Conservation (phyloP, 1,140 invertebrate species). For the Drosophila simulans region DNA sequence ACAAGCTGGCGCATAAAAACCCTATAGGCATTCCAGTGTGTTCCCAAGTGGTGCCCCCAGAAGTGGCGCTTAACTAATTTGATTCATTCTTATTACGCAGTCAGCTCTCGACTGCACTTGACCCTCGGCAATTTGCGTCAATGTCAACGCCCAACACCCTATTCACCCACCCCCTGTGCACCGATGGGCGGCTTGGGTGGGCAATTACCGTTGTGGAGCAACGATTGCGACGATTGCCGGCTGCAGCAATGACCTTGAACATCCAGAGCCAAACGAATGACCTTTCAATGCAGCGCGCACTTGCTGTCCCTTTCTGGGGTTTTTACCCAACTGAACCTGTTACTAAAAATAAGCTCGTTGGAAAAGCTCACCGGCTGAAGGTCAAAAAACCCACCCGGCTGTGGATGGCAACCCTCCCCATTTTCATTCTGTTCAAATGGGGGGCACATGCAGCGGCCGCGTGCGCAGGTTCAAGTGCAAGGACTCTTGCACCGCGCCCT, state of each 20-base stretch:
- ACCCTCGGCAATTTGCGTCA: constrained; percentile 77
- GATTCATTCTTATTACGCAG: constrained; percentile 66
- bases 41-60: constrained; percentile 19
- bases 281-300: constrained; percentile 60
- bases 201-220: constrained; percentile 60
- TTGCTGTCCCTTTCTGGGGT: neutral
- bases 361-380: constrained; percentile 71
- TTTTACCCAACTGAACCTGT: constrained; percentile 38
- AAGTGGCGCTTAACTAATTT: constrained; percentile 63
- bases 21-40: neutral
- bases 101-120: constrained; percentile 61
- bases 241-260: constrained; percentile 68
- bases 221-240: constrained; percentile 32
- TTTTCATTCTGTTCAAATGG: neutral
- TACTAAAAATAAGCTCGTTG: constrained; percentile 75
- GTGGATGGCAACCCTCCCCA: neutral
- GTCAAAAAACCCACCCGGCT: constrained; percentile 64
- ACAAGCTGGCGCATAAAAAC: neutral
- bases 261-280: constrained; percentile 60
- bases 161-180: no score
- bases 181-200: constrained; percentile 19
- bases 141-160: constrained; percentile 58
- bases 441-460: constrained; percentile 71
- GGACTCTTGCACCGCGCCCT: constrained; percentile 39
- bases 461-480: constrained; percentile 82